Conservation (phyloP, 1,140 invertebrate species). For the Saccostrea echinata region DNA sequence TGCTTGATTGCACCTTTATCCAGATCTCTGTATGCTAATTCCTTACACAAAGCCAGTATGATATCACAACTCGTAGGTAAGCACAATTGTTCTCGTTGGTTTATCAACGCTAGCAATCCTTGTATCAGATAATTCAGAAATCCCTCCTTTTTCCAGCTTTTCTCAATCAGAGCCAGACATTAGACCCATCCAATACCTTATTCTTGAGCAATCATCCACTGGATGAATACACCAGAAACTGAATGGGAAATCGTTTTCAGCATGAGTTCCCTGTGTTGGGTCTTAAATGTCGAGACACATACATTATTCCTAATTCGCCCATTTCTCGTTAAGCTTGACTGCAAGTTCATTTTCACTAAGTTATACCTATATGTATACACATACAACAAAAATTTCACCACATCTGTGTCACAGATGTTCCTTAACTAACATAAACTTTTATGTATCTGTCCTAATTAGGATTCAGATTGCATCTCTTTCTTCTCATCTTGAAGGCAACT, state of each 20-base stretch:
- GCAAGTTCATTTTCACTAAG: background rate
- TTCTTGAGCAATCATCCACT: conserved; percentile 24
- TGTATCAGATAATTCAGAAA: conserved; percentile 31
- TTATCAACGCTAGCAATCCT: background rate
- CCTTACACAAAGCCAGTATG: background rate
- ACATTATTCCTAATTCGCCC: conserved; percentile 18
- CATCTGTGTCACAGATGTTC: conserved; percentile 23
- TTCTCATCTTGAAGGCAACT: background rate
- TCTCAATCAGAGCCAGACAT: background rate
- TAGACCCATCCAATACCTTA: background rate
- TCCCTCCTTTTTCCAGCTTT: conserved; percentile 1
- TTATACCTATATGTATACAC: conserved; percentile 3
- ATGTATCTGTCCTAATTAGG: background rate
- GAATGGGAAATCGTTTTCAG: conserved; percentile 31
- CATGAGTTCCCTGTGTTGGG: conserved; percentile 7
- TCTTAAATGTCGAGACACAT: conserved; percentile 28
- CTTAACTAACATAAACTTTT: background rate
- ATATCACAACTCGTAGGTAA: conserved; percentile 23
- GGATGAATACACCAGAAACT: conserved; percentile 29
- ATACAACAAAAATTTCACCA: background rate
- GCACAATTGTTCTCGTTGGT: background rate
- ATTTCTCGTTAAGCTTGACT: conserved; percentile 29
- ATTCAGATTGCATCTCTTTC: background rate
- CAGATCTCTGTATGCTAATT: background rate
- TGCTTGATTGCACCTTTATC: conserved; percentile 27